phyloP scores from a whole-genome alignment of 2,797 vertebrate species.

The Mionectes olivaceus region DNA sequence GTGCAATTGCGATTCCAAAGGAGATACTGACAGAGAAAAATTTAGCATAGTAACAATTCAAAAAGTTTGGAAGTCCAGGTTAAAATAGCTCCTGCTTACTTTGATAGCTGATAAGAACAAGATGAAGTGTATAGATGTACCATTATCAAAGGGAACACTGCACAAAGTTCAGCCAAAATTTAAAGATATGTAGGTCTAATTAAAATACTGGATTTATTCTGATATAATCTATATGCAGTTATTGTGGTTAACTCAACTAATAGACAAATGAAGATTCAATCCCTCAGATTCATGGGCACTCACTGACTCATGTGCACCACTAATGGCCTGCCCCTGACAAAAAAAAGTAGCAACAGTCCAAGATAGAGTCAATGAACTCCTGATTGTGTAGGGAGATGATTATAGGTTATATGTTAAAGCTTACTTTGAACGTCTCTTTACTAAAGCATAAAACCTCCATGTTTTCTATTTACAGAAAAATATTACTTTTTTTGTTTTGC shows the following conservation, averaged over 20 bases:
- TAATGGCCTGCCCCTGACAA: neutral
- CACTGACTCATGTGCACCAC: accelerated
- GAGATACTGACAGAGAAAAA: neutral
- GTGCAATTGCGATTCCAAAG: neutral
- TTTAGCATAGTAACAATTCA: neutral
- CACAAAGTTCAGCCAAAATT: neutral
- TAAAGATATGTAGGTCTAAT: neutral
- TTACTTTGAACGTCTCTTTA: neutral
- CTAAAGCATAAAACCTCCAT: neutral
- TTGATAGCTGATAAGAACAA: neutral
- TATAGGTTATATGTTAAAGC: neutral
- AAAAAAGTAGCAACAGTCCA: neutral
- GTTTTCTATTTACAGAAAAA: neutral
- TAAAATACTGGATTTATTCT: neutral
- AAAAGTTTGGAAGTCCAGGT: neutral
- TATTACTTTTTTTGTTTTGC: neutral
- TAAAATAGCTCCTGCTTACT: neutral
- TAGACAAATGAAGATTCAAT: neutral
- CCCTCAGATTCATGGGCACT: neutral
- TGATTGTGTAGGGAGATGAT: neutral
- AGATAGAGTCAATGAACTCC: neutral
- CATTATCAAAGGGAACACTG: neutral
- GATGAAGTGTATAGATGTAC: neutral
- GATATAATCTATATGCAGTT: neutral
- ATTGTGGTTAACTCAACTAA: neutral